Conservation (phyloP, 2,888 invertebrate species). For the Listrodromus nycthemerus region DNA sequence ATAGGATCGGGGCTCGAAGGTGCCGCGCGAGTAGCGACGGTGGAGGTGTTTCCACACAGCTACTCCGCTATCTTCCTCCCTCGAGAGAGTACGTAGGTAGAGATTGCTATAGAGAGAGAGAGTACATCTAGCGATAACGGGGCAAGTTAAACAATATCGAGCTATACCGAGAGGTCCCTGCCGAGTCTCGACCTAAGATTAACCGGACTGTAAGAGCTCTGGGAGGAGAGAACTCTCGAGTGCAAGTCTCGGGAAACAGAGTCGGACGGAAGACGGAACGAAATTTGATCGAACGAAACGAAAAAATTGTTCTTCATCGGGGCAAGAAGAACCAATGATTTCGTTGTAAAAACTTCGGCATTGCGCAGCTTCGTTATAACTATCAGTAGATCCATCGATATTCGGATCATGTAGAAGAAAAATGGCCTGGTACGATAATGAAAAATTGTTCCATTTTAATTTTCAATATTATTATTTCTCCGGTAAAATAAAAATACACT, state of each 20-base stretch:
- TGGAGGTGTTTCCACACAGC: slow-evolving; percentile 38
- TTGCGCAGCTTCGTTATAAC: not conserved
- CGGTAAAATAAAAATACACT: not conserved
- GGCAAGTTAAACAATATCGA: slow-evolving; percentile 84
- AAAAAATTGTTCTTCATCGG: not conserved
- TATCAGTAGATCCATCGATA: not conserved
- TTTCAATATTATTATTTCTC: not conserved
- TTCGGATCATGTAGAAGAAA: not conserved
- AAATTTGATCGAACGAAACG: slow-evolving; percentile 26
- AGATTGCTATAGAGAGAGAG: slow-evolving; percentile 82
- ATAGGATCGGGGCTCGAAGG: slow-evolving; percentile 58
- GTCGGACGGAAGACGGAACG: not conserved
- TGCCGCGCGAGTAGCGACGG: slow-evolving; percentile 44
- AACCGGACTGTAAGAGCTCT: slow-evolving; percentile 72
- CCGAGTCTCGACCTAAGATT: slow-evolving; percentile 79
- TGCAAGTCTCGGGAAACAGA: slow-evolving; percentile 17
- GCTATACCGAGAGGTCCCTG: slow-evolving; percentile 78
- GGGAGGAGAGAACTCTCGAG: slow-evolving; percentile 38
- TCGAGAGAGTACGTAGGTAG: slow-evolving; percentile 65
- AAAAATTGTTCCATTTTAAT: slow-evolving; percentile 6
- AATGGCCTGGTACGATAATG: not conserved
- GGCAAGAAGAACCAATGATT: not conserved
- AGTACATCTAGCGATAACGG: slow-evolving; percentile 84
- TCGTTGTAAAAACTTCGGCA: not conserved
- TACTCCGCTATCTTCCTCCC: slow-evolving; percentile 63